phyloP scores from a whole-genome alignment of 2,113 vertebrate genomes.

The Charina bottae region DNA sequence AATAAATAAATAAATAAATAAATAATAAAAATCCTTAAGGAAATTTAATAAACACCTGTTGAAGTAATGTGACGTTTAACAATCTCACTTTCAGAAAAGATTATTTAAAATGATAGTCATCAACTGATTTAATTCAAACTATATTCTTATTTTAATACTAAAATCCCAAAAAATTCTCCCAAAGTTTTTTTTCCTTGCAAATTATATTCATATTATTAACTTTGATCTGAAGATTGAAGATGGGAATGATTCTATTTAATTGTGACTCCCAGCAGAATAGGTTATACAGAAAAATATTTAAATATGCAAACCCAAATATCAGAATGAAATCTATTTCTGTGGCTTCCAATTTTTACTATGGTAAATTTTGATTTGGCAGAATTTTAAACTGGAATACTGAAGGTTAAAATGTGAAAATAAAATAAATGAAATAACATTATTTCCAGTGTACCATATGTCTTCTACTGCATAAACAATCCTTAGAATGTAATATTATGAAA shows the following conservation, averaged over 20 bases:
- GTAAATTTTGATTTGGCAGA: background rate
- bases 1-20: too few species aligned
- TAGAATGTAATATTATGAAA: slow-evolving; percentile 39
- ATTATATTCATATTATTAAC: background rate
- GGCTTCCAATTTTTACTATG: background rate
- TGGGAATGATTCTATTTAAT: background rate
- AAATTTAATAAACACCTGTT: slow-evolving; percentile 77
- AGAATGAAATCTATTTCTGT: background rate
- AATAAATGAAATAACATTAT: slow-evolving; percentile 44
- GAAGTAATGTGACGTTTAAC: slow-evolving; percentile 57
- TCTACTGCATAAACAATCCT: slow-evolving; percentile 49
- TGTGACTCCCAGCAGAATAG: background rate
- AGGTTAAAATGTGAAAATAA: slow-evolving; percentile 41
- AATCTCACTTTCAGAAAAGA: slow-evolving; percentile 51
- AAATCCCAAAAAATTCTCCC: background rate
- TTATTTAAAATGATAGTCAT: slow-evolving; percentile 10
- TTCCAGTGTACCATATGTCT: background rate
- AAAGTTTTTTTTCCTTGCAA: background rate
- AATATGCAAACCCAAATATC: slow-evolving; percentile 11
- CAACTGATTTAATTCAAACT: background rate
- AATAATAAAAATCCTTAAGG: slow-evolving; percentile 80
- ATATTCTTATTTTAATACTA: background rate
- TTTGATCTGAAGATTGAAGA: slow-evolving; percentile 17
- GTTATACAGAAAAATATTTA: background rate
- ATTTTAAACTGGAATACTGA: background rate